Evolutionary conservation across 2,888 invertebrate genomes (phyloP).

Genomic region (Oscheius sp.): DNA sequence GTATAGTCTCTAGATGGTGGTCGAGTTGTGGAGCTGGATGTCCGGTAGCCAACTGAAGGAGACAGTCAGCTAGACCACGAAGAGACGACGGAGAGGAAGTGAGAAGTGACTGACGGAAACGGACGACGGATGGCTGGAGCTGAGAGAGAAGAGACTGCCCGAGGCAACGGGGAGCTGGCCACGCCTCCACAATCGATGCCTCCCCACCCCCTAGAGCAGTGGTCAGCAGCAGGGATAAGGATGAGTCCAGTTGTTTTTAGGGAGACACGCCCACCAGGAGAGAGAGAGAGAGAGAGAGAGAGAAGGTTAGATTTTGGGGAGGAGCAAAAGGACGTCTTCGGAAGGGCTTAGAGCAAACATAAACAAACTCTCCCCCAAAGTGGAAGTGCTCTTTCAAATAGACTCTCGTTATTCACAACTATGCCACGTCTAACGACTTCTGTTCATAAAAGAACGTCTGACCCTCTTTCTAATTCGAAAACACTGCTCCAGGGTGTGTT

Average conservation of each 20-base stretch:
- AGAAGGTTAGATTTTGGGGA: neutral
- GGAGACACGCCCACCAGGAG: slow-evolving; percentile 5
- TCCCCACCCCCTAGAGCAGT: slow-evolving; percentile 35
- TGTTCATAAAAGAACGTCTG: no score
- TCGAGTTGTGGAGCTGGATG: neutral
- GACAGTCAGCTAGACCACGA: slow-evolving; percentile 18
- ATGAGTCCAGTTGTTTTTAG: slow-evolving; percentile 21
- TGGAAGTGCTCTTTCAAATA: no score
- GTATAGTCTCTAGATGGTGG: neutral
- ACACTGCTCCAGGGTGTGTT: neutral
- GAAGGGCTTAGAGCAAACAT: no score
- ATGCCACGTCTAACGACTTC: neutral
- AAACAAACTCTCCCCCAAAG: no score
- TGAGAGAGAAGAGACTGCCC: slow-evolving; percentile 29
- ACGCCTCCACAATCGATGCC: slow-evolving; percentile 39
- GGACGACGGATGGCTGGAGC: slow-evolving; percentile 24
- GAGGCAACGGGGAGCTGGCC: slow-evolving; percentile 29
- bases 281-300: neutral
- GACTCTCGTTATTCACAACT: neutral
- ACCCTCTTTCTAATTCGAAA: neutral
- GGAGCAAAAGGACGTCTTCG: neutral
- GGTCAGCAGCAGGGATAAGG: slow-evolving; percentile 37
- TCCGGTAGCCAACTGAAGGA: slow-evolving; percentile 25
- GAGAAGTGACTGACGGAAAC: slow-evolving; percentile 32
- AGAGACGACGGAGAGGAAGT: slow-evolving; percentile 25